These are phyloP conservation scores for Pseudopodoces humilis DNA, from an alignment of 2,113 vertebrate genomes.

Conservation along the genomic window DNA sequence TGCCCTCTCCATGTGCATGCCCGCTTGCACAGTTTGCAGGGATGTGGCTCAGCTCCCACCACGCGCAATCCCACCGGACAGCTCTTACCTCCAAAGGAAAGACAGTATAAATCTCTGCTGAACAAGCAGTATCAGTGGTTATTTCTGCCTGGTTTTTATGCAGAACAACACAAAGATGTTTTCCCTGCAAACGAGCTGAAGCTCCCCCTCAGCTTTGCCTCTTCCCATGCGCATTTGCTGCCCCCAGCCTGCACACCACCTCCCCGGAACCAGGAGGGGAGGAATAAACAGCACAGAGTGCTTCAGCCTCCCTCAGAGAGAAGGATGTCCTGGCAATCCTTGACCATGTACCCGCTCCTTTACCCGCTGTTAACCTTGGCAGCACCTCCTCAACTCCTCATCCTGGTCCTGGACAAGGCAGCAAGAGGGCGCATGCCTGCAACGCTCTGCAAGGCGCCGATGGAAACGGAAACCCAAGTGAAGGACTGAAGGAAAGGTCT, in stretches of 20 bases:
- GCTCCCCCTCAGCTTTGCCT: conserved; percentile 13
- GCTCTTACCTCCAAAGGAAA: conserved; percentile 7
- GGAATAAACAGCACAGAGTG: not conserved
- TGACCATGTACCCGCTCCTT: not conserved
- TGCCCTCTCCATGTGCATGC: rapidly evolving
- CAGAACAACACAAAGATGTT: not conserved
- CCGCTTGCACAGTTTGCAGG: rapidly evolving
- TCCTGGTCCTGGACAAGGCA: not conserved
- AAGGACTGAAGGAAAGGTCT: not conserved
- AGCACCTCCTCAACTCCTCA: not conserved
- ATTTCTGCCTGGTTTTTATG: not conserved
- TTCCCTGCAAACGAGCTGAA: not conserved
- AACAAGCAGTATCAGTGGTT: not conserved
- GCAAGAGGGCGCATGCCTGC: not conserved
- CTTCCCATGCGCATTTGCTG: not conserved
- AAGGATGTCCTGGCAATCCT: not conserved
- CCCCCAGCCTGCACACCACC: not conserved
- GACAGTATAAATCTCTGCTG: not conserved
- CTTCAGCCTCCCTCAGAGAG: not conserved
- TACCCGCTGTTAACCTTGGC: not conserved
- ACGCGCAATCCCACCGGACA: not conserved
- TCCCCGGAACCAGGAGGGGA: not conserved
- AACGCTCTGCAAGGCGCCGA: rapidly evolving
- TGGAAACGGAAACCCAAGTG: not conserved
- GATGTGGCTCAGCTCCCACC: not conserved